These are phyloP conservation scores for Gryllus longicercus DNA, from an alignment of 2,888 invertebrate genomes.

Conservation along the genomic window DNA sequence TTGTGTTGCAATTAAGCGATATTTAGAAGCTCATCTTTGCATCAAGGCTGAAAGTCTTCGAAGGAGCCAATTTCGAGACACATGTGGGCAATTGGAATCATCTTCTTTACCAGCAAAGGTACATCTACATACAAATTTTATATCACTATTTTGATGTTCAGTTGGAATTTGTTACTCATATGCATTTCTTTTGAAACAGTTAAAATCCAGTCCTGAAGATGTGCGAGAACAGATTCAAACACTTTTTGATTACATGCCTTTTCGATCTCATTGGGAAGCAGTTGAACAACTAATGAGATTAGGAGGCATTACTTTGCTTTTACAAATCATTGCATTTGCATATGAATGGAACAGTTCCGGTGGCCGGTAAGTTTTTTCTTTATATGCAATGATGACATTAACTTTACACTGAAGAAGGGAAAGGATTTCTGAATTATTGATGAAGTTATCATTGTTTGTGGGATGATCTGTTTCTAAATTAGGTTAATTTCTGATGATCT, in stretches of 20 bases:
- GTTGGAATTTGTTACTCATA: too few species aligned
- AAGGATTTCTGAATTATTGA: too few species aligned
- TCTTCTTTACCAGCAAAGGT: conserved; percentile 32
- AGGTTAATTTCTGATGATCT: too few species aligned
- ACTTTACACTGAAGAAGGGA: too few species aligned
- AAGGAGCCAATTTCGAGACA: conserved; percentile 51
- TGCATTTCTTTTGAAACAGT: conserved; percentile 38
- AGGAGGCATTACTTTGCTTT: conserved; percentile 74
- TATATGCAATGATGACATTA: not conserved
- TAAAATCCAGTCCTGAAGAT: conserved; percentile 66
- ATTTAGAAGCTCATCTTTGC: conserved; percentile 86
- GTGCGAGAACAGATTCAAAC: conserved; percentile 82
- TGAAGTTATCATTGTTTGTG: too few species aligned
- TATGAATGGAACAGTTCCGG: conserved; percentile 91
- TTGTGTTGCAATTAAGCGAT: conserved; percentile 82
- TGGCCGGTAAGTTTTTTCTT: conserved; percentile 44
- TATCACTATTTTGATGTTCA: not conserved
- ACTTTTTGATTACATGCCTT: conserved; percentile 70
- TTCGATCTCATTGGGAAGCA: conserved; percentile 80
- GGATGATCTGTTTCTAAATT: too few species aligned
- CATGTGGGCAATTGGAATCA: conserved; percentile 32
- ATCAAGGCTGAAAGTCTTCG: conserved; percentile 70
- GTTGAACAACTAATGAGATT: conserved; percentile 82
- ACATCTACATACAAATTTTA: conserved; percentile 20
- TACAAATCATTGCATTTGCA: conserved; percentile 83